phyloP scores from a whole-genome alignment of 2,113 vertebrate genomes.

The Oryzias celebensis region DNA sequence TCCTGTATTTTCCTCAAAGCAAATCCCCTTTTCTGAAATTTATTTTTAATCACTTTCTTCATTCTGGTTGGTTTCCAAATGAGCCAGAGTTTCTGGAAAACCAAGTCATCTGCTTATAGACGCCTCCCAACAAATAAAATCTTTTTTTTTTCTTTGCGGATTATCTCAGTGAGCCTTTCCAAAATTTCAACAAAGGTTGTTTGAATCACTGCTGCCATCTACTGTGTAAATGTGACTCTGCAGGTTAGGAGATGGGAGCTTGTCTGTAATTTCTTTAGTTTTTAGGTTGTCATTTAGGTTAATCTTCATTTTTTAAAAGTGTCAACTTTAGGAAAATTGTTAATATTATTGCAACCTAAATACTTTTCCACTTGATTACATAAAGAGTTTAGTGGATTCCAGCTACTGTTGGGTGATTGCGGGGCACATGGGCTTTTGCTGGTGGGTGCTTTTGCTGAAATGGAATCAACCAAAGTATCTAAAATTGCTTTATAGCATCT shows the following conservation, averaged over 20 bases:
- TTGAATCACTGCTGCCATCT: conserved; percentile 54
- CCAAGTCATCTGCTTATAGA: conserved; percentile 11
- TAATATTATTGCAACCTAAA: no score
- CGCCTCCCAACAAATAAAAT: neutral
- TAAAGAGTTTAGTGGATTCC: no score
- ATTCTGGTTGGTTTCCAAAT: neutral
- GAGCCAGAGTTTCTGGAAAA: conserved; percentile 2
- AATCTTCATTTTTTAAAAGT: no score
- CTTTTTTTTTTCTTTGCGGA: conserved; percentile 3
- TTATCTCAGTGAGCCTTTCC: neutral
- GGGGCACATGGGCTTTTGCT: no score
- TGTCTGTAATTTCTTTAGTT: no score
- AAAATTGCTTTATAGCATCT: no score
- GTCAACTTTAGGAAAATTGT: no score
- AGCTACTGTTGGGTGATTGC: no score
- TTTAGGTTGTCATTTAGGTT: no score
- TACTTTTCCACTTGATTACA: no score
- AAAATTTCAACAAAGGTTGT: neutral
- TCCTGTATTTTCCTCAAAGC: neutral
- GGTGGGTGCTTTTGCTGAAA: no score
- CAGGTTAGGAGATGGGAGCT: neutral
- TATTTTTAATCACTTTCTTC: conserved; percentile 2
- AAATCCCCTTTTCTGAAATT: neutral
- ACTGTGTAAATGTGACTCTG: conserved; percentile 15
- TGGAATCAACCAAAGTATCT: no score